phyloP scores from a whole-genome alignment of 2,888 invertebrate genomes.

The Oxytorus armatus region DNA sequence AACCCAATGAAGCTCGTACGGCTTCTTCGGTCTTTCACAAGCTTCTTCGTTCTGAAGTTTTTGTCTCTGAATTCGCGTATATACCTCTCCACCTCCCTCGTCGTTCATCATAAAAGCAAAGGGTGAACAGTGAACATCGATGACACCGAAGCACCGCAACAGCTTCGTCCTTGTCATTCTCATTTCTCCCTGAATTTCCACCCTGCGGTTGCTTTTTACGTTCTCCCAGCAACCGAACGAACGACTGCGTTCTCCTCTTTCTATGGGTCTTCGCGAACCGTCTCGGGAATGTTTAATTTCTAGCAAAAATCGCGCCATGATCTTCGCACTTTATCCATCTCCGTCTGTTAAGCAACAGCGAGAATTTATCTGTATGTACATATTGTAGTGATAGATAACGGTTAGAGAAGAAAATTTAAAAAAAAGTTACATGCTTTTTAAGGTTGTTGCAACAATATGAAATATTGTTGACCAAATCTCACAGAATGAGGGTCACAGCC shows the following conservation, averaged over 20 bases:
- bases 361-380: conserved; percentile 43
- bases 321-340: conserved; percentile 47
- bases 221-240: conserved; percentile 35
- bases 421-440: too few species aligned
- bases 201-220: conserved; percentile 44
- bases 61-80: not conserved
- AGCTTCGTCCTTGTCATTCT: conserved; percentile 7
- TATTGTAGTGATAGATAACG: too few species aligned
- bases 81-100: not conserved
- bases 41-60: conserved; percentile 1
- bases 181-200: conserved; percentile 62
- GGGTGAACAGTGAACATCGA: conserved; percentile 36
- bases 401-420: too few species aligned
- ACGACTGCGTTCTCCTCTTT: conserved; percentile 28
- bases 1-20: not conserved
- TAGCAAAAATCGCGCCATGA: conserved; percentile 68
- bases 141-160: conserved; percentile 22
- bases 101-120: conserved; percentile 18
- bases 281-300: conserved; percentile 67
- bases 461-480: too few species aligned
- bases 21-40: conserved; percentile 12
- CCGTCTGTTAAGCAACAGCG: conserved; percentile 49
- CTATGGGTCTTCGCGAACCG: conserved; percentile 50
- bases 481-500: too few species aligned
- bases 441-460: too few species aligned